phyloP scores from a whole-genome alignment of 2,797 vertebrate genomes.

The Chelmon rostratus region DNA sequence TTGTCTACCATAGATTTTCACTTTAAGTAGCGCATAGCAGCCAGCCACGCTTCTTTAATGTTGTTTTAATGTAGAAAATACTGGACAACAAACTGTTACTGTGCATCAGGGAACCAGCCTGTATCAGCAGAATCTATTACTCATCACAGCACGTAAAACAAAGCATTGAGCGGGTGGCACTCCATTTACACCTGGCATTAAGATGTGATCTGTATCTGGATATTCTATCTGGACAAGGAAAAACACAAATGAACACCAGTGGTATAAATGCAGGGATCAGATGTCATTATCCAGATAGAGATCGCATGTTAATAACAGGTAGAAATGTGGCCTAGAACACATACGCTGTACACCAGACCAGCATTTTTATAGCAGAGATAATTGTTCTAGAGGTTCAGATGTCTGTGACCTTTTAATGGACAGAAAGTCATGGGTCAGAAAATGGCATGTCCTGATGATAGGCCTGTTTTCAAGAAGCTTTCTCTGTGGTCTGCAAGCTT shows the following conservation, averaged over 20 bases:
- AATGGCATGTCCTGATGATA: neutral
- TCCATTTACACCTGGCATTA: too few relatives aligned
- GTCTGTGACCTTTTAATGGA: neutral
- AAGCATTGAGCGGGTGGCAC: conserved; percentile 5
- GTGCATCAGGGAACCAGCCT: neutral
- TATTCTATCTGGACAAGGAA: too few relatives aligned
- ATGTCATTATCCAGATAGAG: too few relatives aligned
- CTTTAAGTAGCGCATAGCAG: neutral
- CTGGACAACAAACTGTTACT: neutral
- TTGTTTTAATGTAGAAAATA: neutral
- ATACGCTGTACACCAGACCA: neutral
- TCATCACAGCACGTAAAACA: conserved; percentile 24
- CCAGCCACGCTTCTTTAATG: neutral
- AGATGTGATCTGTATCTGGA: neutral
- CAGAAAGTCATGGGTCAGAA: conserved; percentile 10
- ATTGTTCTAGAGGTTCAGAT: neutral
- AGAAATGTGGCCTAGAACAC: neutral
- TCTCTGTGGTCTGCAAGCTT: conserved; percentile 1
- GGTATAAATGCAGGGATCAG: too few relatives aligned
- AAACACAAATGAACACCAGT: too few relatives aligned
- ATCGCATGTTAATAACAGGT: neutral
- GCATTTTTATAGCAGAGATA: neutral
- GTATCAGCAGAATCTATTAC: neutral
- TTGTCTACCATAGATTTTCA: neutral
- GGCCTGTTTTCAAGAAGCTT: neutral